Conservation (phyloP, 1,140 invertebrate species). For the Amphibalanus amphitrite region DNA sequence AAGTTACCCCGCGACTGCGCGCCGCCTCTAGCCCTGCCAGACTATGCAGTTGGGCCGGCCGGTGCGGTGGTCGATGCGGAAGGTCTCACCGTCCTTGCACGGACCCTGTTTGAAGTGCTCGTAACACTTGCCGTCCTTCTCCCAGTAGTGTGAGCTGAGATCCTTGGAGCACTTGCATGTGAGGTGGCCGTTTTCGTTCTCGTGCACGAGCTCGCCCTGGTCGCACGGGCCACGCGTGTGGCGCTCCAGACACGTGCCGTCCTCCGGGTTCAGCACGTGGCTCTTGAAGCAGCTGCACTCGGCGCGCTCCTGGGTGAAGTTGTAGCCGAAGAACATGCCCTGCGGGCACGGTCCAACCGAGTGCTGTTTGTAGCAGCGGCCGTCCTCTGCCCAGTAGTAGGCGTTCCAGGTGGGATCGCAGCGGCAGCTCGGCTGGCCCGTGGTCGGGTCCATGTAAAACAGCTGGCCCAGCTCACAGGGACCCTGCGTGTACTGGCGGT, state of each 20-base stretch:
- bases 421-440: constrained; percentile 19
- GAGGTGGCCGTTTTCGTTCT: constrained; percentile 13
- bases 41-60: constrained; percentile 17
- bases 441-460: constrained; percentile 21
- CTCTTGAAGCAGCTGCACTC: constrained; percentile 22
- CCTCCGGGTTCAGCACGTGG: constrained; percentile 19
- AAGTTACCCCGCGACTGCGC: no score
- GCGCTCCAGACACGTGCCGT: constrained; percentile 20
- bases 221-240: constrained; percentile 20
- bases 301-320: constrained; percentile 18
- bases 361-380: constrained; percentile 22
- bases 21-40: constrained; percentile 10
- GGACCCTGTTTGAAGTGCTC: constrained; percentile 22
- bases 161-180: constrained; percentile 18
- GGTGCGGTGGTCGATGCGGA: constrained; percentile 16
- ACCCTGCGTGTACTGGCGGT: constrained; percentile 22
- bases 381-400: constrained; percentile 19
- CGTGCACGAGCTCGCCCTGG: constrained; percentile 19
- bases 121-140: constrained; percentile 18
- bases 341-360: constrained; percentile 20
- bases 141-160: constrained; percentile 19
- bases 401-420: constrained; percentile 21
- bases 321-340: constrained; percentile 22
- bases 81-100: constrained; percentile 19
- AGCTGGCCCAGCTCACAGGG: constrained; percentile 21